Base-by-base conservation (phyloP, 1,140 invertebrate species). In the Drosophila sp. region DNA sequence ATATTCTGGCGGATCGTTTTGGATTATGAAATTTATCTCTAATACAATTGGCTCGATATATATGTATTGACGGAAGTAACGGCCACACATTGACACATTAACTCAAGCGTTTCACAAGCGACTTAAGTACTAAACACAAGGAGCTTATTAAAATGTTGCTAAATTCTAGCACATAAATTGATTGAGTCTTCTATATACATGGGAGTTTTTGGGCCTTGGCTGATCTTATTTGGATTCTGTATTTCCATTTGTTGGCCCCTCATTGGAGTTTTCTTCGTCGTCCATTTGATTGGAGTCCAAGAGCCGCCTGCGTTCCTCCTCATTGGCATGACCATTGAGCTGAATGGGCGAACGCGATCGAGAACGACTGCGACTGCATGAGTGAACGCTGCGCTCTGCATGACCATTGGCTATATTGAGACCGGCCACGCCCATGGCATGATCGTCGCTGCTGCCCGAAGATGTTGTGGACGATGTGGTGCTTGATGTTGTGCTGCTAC, bases 401-500 rank as follows among this genome's bases (percentile, higher is more conserved):
- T 87, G 83, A 0, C 83, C 83, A 10, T 87, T 87, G 64, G 83
- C 83, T 7, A 87, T 87, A 27, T 87, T 87, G 2, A 87, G 50
- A 0, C 84, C 83, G 1, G 83, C 83, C 1, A 87, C 83, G 3
- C 80, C 84, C 65, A 89, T 87, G 23, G 87, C 84, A 6, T 87
- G 84, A 1, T 72, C 79, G 38, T 87, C 84, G 27, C 76, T 87
- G 80, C 79, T 83, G 54, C 60, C 68, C 3, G 84, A 87, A 0
- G 80, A 76, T n/a, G 85, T 79, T 4, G 74, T 81, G 33, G 79
- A 82, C 50, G 90, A 90, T 35, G 90, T 91, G 29, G 87, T 90
- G 11, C 64, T 83, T 1, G 91, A 91, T 29, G 86, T 91, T 8
- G 86, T 70, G 57, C 89, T 91, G 55, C 91, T 92, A 70, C 91